phyloP scores from a whole-genome alignment of 2,888 invertebrate genomes.

The Silvanus unidentatus region DNA sequence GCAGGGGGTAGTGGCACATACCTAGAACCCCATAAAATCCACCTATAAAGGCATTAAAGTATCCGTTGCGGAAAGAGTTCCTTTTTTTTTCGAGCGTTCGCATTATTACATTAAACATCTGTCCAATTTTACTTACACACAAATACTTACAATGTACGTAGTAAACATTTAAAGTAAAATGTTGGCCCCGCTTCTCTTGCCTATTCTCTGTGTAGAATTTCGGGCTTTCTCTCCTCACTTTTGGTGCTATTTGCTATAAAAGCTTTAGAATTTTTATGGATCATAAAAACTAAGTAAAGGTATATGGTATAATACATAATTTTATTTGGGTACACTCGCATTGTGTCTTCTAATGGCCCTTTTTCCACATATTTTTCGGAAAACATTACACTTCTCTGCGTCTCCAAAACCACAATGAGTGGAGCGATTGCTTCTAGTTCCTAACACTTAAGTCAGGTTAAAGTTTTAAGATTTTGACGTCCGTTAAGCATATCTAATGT shows the following conservation, averaged over 20 bases:
- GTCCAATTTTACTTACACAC: constrained; percentile 17
- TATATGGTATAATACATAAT: neutral
- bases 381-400: too few relatives aligned
- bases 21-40: constrained; percentile 23
- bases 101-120: constrained; percentile 21
- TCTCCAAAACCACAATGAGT: too few relatives aligned
- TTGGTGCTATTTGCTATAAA: constrained; percentile 7
- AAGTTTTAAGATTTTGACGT: too few relatives aligned
- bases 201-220: constrained; percentile 4
- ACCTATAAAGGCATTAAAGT: constrained; percentile 23
- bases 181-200: too few relatives aligned
- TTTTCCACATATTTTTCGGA: too few relatives aligned
- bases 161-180: too few relatives aligned
- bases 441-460: too few relatives aligned
- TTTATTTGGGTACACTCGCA: neutral
- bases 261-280: constrained; percentile 8
- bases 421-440: too few relatives aligned
- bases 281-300: constrained; percentile 1
- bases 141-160: neutral
- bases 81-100: constrained; percentile 12
- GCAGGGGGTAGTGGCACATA: constrained; percentile 18
- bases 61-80: constrained; percentile 20
- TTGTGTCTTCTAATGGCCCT: too few relatives aligned
- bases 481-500: too few relatives aligned
- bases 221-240: neutral